phyloP scores from a whole-genome alignment of 2,797 vertebrate species.

The Zalophus californianus region DNA sequence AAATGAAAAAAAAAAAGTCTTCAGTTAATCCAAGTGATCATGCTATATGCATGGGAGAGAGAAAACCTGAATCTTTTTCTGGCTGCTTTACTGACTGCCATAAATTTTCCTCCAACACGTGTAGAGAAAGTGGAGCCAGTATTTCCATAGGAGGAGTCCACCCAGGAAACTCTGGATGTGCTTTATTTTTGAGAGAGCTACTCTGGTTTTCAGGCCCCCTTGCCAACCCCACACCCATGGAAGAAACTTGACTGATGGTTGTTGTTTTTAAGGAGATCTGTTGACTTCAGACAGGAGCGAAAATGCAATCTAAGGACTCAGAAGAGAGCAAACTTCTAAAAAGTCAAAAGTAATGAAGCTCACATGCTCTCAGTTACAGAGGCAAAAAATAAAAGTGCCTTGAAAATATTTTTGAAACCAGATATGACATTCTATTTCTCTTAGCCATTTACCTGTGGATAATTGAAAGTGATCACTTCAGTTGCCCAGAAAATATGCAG shows the following conservation, averaged over 20 bases:
- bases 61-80: conserved; percentile 54
- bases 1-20: conserved; percentile 21
- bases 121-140: conserved; percentile 14
- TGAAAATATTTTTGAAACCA: conserved; percentile 23
- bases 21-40: conserved; percentile 44
- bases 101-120: conserved; percentile 45
- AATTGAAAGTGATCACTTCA: background rate
- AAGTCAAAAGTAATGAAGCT: background rate
- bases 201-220: background rate
- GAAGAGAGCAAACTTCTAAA: background rate
- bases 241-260: background rate
- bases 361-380: background rate
- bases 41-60: conserved; percentile 34
- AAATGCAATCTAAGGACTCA: background rate
- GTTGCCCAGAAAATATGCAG: background rate
- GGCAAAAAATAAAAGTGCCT: background rate
- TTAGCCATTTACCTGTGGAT: background rate
- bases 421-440: background rate
- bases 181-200: background rate
- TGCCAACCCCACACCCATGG: conserved; percentile 10
- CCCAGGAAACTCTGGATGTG: background rate
- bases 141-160: conserved; percentile 57
- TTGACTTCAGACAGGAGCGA: conserved; percentile 40
- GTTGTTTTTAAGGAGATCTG: conserved; percentile 40
- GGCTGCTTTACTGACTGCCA: conserved; percentile 33